These are phyloP conservation scores for Gymnogyps californianus DNA, from an alignment of 2,113 vertebrate species.

Conservation along the genomic window DNA sequence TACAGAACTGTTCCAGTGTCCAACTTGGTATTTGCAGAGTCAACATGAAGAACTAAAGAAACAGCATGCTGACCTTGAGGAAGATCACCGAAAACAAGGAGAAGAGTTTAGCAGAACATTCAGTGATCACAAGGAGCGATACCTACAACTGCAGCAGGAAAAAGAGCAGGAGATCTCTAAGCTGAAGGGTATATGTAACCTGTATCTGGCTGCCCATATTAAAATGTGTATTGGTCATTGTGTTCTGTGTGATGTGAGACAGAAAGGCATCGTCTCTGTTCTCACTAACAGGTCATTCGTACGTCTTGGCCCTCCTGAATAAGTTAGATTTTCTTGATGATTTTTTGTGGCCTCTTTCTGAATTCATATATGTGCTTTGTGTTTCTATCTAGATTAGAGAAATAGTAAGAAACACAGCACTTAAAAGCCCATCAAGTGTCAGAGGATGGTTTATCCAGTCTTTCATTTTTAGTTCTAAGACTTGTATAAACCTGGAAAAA, in stretches of 20 bases:
- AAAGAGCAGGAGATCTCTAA: slow-evolving; percentile 88
- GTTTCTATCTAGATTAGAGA: not conserved
- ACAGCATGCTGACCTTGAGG: slow-evolving; percentile 87
- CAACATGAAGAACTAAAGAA: slow-evolving; percentile 95
- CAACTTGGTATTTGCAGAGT: slow-evolving; percentile 76
- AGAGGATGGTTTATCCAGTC: not conserved
- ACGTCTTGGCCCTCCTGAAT: not conserved
- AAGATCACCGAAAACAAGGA: slow-evolving; percentile 84
- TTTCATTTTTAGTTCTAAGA: not conserved
- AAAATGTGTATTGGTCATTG: not conserved
- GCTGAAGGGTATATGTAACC: slow-evolving; percentile 84
- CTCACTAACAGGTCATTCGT: not conserved
- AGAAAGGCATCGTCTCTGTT: not conserved
- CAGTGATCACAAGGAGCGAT: slow-evolving; percentile 85
- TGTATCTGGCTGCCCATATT: not conserved
- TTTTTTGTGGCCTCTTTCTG: not conserved
- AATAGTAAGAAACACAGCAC: not conserved
- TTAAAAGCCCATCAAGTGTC: not conserved
- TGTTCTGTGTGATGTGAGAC: not conserved
- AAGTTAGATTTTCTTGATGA: not conserved
- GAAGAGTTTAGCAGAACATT: slow-evolving; percentile 85
- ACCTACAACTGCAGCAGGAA: slow-evolving; percentile 83
- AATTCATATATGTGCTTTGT: accelerated
- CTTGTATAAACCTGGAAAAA: not conserved
- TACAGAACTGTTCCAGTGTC: not conserved